phyloP scores from a whole-genome alignment of 2,888 invertebrate species.

The Oasisia sp. region DNA sequence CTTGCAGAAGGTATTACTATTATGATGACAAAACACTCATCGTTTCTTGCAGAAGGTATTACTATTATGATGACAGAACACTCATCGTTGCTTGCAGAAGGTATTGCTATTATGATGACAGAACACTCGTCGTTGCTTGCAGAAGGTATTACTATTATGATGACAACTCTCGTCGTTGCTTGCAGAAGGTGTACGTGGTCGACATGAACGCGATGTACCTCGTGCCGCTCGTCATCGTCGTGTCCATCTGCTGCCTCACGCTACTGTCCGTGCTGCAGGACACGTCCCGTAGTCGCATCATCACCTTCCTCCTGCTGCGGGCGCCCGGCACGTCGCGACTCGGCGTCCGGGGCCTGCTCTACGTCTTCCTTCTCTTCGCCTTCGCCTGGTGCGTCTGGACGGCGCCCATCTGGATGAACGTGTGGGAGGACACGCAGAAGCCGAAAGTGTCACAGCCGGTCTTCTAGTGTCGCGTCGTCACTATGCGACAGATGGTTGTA shows the following conservation, averaged over 20 bases:
- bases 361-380: slow-evolving; percentile 39
- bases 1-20: no score
- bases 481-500: not conserved
- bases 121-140: not conserved
- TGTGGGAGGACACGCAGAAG: slow-evolving; percentile 35
- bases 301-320: slow-evolving; percentile 21
- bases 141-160: slow-evolving; percentile 8
- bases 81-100: no score
- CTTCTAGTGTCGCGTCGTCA: not conserved
- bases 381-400: slow-evolving; percentile 43
- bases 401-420: slow-evolving; percentile 42
- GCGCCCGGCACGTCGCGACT: not conserved
- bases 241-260: slow-evolving; percentile 36
- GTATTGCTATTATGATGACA: no score
- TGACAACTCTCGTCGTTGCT: slow-evolving; percentile 26
- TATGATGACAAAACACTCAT: no score
- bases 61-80: no score
- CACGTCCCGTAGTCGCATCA: slow-evolving; percentile 20
- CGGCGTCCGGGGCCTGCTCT: slow-evolving; percentile 35
- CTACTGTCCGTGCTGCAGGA: slow-evolving; percentile 29
- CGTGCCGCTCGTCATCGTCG: slow-evolving; percentile 36
- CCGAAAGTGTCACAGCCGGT: not conserved
- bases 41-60: no score
- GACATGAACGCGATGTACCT: slow-evolving; percentile 42
- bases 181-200: slow-evolving; percentile 37